A percentile compares a stretch with the other conserved stretches of the same genome.
These are phyloP conservation scores for Harpegnathos saltator DNA, from an alignment of 1,140 invertebrate species.

Conservation along the genomic window DNA sequence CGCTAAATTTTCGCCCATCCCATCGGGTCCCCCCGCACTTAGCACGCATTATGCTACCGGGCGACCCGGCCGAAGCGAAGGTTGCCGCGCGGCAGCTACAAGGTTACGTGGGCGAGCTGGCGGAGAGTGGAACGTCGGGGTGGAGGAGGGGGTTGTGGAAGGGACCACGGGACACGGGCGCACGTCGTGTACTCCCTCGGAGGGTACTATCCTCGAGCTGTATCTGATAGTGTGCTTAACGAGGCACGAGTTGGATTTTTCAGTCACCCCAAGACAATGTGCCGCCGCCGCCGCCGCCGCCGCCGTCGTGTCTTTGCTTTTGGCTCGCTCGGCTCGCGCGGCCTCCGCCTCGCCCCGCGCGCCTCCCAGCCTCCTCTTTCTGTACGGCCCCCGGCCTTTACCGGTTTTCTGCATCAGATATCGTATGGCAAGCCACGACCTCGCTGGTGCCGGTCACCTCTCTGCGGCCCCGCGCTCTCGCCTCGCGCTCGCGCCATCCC, in stretches of 20 bases:
- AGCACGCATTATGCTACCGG: slow-evolving; percentile 64
- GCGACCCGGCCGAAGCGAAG: slow-evolving; percentile 32
- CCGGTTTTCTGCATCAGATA: slow-evolving; percentile 85
- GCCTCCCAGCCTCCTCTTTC: slow-evolving; percentile 54
- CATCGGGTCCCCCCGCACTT: slow-evolving; percentile 38
- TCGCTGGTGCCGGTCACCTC: slow-evolving; percentile 58
- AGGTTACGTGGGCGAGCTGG: slow-evolving; percentile 67
- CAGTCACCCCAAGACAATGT: slow-evolving; percentile 85
- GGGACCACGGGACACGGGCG: slow-evolving; percentile 38
- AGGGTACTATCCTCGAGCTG: slow-evolving; percentile 73
- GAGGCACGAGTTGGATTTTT: slow-evolving; percentile 86
- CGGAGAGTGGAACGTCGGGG: slow-evolving; percentile 32
- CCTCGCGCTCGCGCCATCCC: background rate
- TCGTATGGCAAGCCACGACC: slow-evolving; percentile 82
- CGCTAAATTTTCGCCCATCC: slow-evolving; percentile 51
- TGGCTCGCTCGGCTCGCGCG: slow-evolving; percentile 58
- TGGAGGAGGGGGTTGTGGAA: slow-evolving; percentile 52
- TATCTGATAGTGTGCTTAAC: slow-evolving; percentile 85
- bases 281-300: slow-evolving; percentile 69
- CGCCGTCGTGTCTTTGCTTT: slow-evolving; percentile 79
- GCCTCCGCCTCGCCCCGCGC: slow-evolving; percentile 10
- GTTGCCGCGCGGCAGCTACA: slow-evolving; percentile 64
- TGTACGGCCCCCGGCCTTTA: slow-evolving; percentile 76
- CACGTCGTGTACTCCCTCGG: slow-evolving; percentile 64
- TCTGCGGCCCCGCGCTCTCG: slow-evolving; percentile 3